Percentiles rank a stretch among this genome's conserved stretches.
These are phyloP conservation scores for Zosterops borbonicus DNA, from an alignment of 2,113 vertebrate genomes.

Conservation along the genomic window DNA sequence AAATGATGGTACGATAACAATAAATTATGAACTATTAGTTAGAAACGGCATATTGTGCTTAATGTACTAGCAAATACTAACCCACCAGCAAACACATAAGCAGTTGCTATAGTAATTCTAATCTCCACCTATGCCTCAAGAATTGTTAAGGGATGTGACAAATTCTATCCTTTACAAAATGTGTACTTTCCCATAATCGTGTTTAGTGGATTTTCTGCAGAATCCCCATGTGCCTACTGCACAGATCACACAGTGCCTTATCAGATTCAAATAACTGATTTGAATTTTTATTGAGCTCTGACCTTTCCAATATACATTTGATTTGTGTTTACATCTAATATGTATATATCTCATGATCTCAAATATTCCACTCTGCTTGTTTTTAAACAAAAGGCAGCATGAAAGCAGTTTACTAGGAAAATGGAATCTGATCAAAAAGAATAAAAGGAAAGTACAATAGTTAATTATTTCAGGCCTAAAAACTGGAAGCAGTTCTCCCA, in stretches of 20 bases:
- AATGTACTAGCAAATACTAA: conserved; percentile 7
- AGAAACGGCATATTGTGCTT: neutral
- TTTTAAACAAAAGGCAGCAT: neutral
- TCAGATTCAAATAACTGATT: conserved; percentile 17
- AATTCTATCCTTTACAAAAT: conserved; percentile 22
- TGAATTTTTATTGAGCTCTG: conserved; percentile 45
- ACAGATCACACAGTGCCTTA: neutral
- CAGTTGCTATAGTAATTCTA: conserved; percentile 53
- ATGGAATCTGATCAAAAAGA: neutral
- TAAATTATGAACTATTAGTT: conserved; percentile 21
- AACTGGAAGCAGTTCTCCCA: neutral
- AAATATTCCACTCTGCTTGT: neutral
- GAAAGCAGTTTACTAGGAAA: neutral
- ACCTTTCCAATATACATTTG: conserved; percentile 1
- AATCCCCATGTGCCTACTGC: neutral
- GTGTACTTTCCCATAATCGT: neutral
- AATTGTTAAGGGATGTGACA: neutral
- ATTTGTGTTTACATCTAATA: neutral
- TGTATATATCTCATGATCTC: neutral
- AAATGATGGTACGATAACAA: neutral
- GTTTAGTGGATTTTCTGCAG: conserved; percentile 28
- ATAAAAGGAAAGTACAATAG: neutral
- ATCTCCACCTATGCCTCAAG: neutral
- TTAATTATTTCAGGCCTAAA: conserved; percentile 27
- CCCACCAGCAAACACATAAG: neutral